A percentile compares a stretch with the other conserved stretches of the same genome.
These are phyloP conservation scores for Euthynnus affinis DNA, from an alignment of 2,797 vertebrate species.

Conservation along the genomic window DNA sequence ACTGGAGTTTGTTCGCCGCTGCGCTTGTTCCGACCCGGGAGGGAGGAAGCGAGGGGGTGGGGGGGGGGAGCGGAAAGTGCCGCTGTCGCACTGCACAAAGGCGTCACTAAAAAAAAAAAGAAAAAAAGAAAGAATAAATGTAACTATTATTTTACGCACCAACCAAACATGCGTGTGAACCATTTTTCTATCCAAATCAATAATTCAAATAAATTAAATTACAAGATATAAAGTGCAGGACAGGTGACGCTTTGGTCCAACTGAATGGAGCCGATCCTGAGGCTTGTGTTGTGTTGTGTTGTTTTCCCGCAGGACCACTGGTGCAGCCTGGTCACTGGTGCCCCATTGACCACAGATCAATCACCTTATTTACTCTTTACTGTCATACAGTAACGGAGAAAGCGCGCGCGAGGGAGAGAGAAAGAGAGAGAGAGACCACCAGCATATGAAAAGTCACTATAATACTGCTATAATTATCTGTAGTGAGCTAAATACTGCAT, in stretches of 20 bases:
- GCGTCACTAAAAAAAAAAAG: constrained; percentile 59
- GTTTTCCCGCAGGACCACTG: constrained; percentile 65
- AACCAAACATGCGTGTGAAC: background rate
- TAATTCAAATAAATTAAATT: background rate
- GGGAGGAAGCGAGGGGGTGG: constrained; percentile 18
- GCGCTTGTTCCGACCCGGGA: constrained; percentile 55
- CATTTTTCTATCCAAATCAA: background rate
- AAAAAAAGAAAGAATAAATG: background rate
- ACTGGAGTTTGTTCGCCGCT: constrained; percentile 51
- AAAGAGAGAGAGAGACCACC: constrained; percentile 4
- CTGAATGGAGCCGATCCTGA: constrained; percentile 45
- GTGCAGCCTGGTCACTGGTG: constrained; percentile 40
- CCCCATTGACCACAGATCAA: constrained; percentile 78
- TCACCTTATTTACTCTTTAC: constrained; percentile 79
- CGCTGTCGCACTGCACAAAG: constrained; percentile 59
- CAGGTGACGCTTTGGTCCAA: constrained; percentile 21
- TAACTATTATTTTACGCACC: background rate
- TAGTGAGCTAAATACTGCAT: constrained; percentile 10
- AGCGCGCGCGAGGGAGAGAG: background rate
- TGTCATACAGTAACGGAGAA: constrained; percentile 47
- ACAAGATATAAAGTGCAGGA: background rate
- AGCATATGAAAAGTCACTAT: background rate
- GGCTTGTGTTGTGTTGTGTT: constrained; percentile 52
- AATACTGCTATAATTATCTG: constrained; percentile 7
- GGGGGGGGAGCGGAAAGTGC: constrained; percentile 23